Evolutionary conservation across 2,888 invertebrate species (phyloP), one percentile per base, ranked within the genome.

Genomic region (Camponotus fellah): DNA sequence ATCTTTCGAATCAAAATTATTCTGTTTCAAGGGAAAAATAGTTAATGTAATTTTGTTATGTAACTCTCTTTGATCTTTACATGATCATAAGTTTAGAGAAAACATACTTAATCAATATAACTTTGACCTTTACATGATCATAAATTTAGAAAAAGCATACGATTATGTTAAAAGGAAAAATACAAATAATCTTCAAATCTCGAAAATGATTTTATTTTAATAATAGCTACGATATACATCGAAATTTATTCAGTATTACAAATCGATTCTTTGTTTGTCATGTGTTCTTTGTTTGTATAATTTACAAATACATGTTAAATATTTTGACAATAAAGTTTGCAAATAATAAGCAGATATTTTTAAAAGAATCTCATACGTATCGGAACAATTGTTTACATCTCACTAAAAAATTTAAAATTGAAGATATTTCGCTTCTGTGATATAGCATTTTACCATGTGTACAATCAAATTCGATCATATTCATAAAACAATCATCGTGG

Each of bases 401-500:
- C 46, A 26, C 4, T 4, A 26, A 46, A 46, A 2, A 46, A 53
- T 53, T 49, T 69, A n/a, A 53, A 9, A 37, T 8, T 37, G 21
- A 21, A 71, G 21, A 53, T 69, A 4, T 49, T 69, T 17, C 3
- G n/a, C 0, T 1, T 12, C 32, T 10, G 6, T n/a, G n/a, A 12
- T 21, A 9, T 10, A 46, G 9, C 26, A 12, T 60, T 43, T 60
- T 26, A 17, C 17, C n/a, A 32, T 4, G 58, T 6, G 4, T 32
- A 21, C 40, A 34, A 75, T 64, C 10, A 40, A 26, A 26, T 26
- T 26, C 26, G 26, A 26, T 26, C 26, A 26, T 26, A 26, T 26
- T 26, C 14, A 34, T 14, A 12, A 65, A 65, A 66, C 34, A n/a
- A 75, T 72, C 26, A 14, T 21, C n/a, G 14, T 83, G 84, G 80